phyloP scores from a whole-genome alignment of 2,113 vertebrate genomes.

The Sarotherodon lohbergeri region DNA sequence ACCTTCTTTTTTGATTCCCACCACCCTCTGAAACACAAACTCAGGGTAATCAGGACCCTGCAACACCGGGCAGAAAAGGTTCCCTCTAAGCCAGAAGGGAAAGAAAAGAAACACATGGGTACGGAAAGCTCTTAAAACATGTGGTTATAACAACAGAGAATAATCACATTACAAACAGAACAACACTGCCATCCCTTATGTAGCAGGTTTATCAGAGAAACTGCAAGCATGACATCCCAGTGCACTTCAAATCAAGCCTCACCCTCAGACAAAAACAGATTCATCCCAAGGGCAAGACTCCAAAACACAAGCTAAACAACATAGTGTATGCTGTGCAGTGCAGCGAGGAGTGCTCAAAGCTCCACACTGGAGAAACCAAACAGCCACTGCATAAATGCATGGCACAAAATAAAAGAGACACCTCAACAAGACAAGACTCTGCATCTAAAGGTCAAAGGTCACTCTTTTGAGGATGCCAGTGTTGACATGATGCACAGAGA shows the following conservation, averaged over 20 bases:
- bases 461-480: background rate
- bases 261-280: background rate
- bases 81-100: background rate
- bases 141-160: background rate
- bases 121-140: background rate
- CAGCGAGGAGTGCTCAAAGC: background rate
- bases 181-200: background rate
- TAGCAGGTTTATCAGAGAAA: background rate
- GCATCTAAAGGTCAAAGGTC: background rate
- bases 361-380: background rate
- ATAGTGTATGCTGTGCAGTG: background rate
- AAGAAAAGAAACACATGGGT: background rate
- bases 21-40: background rate
- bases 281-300: background rate
- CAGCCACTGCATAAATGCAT: background rate
- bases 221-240: background rate
- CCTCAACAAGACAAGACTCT: background rate
- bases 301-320: background rate
- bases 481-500: background rate
- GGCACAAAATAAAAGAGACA: background rate
- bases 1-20: background rate
- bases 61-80: background rate
- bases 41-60: background rate
- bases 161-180: background rate
- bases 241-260: background rate